Percentiles rank a stretch among this genome's conserved stretches.
These are phyloP conservation scores for Hydropsyche betteni DNA, from an alignment of 2,888 invertebrate genomes.

Conservation along the genomic window DNA sequence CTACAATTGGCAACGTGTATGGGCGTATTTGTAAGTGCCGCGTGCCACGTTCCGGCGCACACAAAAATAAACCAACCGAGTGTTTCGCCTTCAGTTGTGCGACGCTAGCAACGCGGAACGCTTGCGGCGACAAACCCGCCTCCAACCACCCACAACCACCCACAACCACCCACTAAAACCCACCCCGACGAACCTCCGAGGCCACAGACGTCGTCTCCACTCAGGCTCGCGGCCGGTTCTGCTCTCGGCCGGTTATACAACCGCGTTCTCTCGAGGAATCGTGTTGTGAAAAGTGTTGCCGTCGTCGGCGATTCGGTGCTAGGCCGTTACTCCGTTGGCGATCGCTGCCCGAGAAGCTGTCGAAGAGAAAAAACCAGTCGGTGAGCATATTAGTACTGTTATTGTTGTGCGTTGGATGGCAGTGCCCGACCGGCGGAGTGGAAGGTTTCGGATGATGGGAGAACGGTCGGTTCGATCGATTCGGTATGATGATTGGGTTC, in stretches of 20 bases:
- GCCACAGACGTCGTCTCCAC: neutral
- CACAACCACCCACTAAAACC: neutral
- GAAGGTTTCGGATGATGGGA: too few relatives aligned
- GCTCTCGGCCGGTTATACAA: neutral
- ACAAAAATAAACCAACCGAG: slow-evolving; percentile 42
- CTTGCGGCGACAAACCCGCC: neutral
- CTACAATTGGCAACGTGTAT: slow-evolving; percentile 13
- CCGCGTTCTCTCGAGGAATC: neutral
- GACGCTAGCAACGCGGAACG: slow-evolving; percentile 13
- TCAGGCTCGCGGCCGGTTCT: neutral
- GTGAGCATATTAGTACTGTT: too few relatives aligned
- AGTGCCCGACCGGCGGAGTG: too few relatives aligned
- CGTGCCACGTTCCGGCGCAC: slow-evolving; percentile 25
- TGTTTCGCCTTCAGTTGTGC: slow-evolving; percentile 36
- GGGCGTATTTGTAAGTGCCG: slow-evolving; percentile 13
- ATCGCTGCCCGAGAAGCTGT: too few relatives aligned
- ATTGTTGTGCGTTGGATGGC: too few relatives aligned
- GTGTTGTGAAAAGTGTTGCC: neutral
- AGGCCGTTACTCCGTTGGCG: too few relatives aligned
- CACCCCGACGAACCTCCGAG: neutral
- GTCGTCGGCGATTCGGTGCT: too few relatives aligned
- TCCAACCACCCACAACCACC: slow-evolving; percentile 3
- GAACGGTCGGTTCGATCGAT: too few relatives aligned
- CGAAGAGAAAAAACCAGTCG: too few relatives aligned
- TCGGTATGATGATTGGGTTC: too few relatives aligned